Conservation (phyloP, 2,797 vertebrate species). For the Hephaestus fuliginosus region DNA sequence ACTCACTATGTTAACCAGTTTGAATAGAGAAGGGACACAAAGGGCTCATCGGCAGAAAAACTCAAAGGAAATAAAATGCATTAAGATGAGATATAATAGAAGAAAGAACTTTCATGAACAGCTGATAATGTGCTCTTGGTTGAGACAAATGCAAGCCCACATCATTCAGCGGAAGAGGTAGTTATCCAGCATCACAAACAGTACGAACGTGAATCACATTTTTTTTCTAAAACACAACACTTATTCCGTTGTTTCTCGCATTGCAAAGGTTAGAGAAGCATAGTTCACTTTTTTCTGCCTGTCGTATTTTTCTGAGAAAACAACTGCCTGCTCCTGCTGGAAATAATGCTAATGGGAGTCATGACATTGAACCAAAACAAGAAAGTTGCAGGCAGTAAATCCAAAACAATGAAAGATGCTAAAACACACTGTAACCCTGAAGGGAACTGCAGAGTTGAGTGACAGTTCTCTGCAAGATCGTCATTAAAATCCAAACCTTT, state of each 20-base stretch:
- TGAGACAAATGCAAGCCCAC: neutral
- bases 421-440: neutral
- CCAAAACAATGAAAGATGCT: neutral
- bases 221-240: slow-evolving; percentile 1
- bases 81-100: neutral
- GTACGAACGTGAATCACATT: neutral
- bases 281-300: neutral
- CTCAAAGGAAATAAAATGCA: neutral
- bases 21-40: slow-evolving; percentile 15
- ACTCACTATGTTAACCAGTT: slow-evolving; percentile 21
- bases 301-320: neutral
- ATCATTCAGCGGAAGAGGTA: neutral
- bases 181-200: neutral
- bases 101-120: neutral
- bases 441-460: neutral
- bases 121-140: slow-evolving; percentile 10
- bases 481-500: neutral
- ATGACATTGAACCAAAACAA: neutral
- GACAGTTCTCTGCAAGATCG: neutral
- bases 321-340: neutral
- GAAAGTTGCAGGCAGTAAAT: neutral
- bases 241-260: neutral
- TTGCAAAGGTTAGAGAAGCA: neutral
- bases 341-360: neutral
- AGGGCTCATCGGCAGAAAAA: slow-evolving; percentile 21